Percentiles rank a stretch among this genome's conserved stretches.
These are phyloP conservation scores for Sebastiscus albofasciatus DNA, from an alignment of 2,797 vertebrate genomes.

Conservation along the genomic window DNA sequence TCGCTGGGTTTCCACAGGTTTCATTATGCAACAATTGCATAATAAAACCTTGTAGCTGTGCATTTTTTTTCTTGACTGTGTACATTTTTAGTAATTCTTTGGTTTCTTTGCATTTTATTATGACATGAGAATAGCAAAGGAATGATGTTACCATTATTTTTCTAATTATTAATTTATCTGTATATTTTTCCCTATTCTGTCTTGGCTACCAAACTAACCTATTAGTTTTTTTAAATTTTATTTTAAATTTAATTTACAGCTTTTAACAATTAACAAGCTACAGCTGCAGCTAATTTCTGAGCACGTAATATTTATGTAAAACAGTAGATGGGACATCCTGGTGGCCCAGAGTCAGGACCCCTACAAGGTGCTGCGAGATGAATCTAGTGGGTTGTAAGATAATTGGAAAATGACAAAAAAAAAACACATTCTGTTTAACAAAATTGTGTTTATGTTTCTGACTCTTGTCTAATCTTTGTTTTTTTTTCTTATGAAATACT, in stretches of 20 bases:
- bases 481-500: background rate
- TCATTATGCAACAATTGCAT: constrained; percentile 28
- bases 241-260: background rate
- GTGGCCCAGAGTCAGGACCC: background rate
- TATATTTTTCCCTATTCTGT: background rate
- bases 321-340: background rate
- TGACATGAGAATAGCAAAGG: background rate
- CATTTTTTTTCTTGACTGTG: too few species aligned
- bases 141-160: background rate
- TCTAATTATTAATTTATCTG: background rate
- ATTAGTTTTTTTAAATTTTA: background rate
- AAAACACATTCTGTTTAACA: background rate
- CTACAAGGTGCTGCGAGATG: background rate
- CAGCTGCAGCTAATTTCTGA: background rate
- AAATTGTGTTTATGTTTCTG: background rate
- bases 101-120: background rate
- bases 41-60: background rate
- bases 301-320: background rate
- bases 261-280: background rate
- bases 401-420: background rate
- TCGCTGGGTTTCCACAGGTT: background rate
- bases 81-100: too few species aligned
- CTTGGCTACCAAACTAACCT: background rate
- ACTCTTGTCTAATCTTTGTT: background rate
- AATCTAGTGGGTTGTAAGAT: background rate